Evolutionary conservation across 2,113 vertebrate species (phyloP).

Genomic region (Eubucco bourcierii): DNA sequence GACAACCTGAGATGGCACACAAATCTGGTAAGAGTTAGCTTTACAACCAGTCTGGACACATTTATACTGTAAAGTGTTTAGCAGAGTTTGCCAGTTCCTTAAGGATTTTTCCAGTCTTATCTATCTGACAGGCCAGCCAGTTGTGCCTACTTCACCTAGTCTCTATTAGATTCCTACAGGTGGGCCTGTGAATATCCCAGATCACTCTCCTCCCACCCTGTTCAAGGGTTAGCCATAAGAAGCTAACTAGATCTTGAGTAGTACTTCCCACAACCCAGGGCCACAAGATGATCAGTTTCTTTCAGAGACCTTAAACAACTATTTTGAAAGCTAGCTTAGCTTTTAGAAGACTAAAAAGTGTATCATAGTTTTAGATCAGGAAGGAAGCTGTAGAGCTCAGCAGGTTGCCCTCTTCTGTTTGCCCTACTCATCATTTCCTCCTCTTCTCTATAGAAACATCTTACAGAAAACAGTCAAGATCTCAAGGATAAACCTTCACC

Average conservation of each 20-base stretch:
- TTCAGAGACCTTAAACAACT: not conserved
- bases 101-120: not conserved
- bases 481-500: not conserved
- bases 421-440: not conserved
- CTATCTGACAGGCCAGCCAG: not conserved
- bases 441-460: not conserved
- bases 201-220: not conserved
- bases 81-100: not conserved
- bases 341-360: not conserved
- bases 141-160: not conserved
- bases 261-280: not conserved
- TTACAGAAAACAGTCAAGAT: not conserved
- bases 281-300: not conserved
- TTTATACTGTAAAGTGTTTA: not conserved
- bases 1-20: not conserved
- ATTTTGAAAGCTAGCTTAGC: not conserved
- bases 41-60: not conserved
- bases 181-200: not conserved
- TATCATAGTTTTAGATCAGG: not conserved
- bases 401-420: not conserved
- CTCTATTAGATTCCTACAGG: not conserved
- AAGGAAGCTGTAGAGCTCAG: not conserved
- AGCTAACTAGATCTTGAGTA: not conserved
- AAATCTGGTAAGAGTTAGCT: not conserved
- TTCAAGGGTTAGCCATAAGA: not conserved